Conservation (phyloP, 2,888 invertebrate species). For the Leucoma salicis region DNA sequence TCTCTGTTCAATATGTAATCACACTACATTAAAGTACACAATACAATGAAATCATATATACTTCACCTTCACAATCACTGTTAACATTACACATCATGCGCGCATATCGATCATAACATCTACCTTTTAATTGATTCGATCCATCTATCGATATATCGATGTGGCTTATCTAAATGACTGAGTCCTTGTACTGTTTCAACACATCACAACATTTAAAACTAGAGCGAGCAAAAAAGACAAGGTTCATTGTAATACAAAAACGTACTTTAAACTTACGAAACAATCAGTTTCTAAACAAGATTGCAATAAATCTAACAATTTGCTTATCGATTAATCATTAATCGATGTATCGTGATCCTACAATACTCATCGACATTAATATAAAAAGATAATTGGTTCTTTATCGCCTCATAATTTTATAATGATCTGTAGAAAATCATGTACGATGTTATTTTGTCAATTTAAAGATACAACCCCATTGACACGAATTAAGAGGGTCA, state of each 20-base stretch:
- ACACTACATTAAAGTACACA: constrained; percentile 27
- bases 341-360: constrained; percentile 30
- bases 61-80: constrained; percentile 31
- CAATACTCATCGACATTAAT: constrained; percentile 17
- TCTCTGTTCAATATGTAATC: constrained; percentile 11
- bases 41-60: constrained; percentile 36
- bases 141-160: constrained; percentile 53
- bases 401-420: constrained; percentile 18
- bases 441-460: neutral
- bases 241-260: constrained; percentile 20
- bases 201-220: constrained; percentile 37
- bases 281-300: constrained; percentile 26
- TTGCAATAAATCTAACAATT: constrained; percentile 23
- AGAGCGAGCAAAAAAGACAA: constrained; percentile 34
- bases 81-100: constrained; percentile 28
- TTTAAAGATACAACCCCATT: constrained; percentile 11
- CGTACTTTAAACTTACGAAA: constrained; percentile 20
- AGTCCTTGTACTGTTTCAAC: constrained; percentile 58
- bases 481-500: constrained; percentile 9
- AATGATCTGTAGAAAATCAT: constrained; percentile 20
- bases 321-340: constrained; percentile 25
- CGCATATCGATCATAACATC: constrained; percentile 42
- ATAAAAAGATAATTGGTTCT: constrained; percentile 5
- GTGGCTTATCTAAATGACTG: constrained; percentile 55
- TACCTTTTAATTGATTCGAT: constrained; percentile 56